Evolutionary conservation across 2,797 vertebrate genomes (phyloP).

Genomic region (Halcyon chelicuti): DNA sequence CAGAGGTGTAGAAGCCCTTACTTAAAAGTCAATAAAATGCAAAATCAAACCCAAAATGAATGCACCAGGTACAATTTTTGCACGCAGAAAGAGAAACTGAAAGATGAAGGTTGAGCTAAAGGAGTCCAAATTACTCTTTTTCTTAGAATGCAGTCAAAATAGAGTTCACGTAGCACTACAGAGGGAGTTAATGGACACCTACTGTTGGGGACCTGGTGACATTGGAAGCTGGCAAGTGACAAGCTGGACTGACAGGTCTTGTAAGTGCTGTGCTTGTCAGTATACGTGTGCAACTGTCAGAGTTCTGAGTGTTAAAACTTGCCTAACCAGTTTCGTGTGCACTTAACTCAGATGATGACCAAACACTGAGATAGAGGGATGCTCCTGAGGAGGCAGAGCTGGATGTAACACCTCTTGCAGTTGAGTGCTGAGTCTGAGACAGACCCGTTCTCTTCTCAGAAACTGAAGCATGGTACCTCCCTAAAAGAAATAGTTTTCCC

Average conservation of each 20-base stretch:
- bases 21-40: neutral
- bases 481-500: neutral
- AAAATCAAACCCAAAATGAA: neutral
- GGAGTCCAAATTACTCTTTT: neutral
- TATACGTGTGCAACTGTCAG: neutral
- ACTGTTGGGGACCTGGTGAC: neutral
- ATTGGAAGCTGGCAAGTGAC: neutral
- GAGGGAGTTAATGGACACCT: neutral
- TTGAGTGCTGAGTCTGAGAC: neutral
- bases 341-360: neutral
- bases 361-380: neutral
- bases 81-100: neutral
- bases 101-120: neutral
- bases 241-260: neutral
- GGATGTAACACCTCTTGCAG: neutral
- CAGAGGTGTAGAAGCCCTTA: neutral
- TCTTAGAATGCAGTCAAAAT: neutral
- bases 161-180: neutral
- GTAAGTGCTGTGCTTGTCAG: neutral
- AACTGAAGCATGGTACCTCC: neutral
- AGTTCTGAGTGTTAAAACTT: neutral
- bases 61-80: neutral
- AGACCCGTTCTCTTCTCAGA: neutral
- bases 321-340: neutral
- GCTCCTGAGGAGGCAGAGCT: neutral